Conservation (phyloP, 2,888 invertebrate genomes). For the Amiota mariae region DNA sequence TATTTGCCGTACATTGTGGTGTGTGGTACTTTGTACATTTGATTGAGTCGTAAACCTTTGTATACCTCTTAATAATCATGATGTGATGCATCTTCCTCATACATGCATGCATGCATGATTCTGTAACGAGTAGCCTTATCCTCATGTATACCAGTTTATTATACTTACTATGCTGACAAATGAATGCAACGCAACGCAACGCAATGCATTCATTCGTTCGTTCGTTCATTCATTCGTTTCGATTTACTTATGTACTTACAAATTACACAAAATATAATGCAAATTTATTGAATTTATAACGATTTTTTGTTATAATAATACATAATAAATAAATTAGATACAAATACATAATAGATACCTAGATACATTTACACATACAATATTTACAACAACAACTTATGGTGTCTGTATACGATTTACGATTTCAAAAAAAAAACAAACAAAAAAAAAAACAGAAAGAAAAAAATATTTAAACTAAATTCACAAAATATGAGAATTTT, state of each 20-base stretch:
- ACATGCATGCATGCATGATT: constrained; percentile 55
- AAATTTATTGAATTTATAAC: too few relatives aligned
- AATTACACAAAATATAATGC: too few relatives aligned
- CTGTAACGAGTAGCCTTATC: constrained; percentile 73
- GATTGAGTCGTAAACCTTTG: constrained; percentile 50
- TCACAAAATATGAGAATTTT: too few relatives aligned
- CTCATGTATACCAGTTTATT: constrained; percentile 73
- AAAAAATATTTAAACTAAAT: too few relatives aligned
- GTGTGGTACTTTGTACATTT: not conserved
- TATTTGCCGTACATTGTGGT: constrained; percentile 4
- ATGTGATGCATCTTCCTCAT: not conserved
- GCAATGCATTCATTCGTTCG: too few relatives aligned
- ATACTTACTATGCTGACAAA: not conserved
- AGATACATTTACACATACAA: constrained; percentile 45
- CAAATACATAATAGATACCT: constrained; percentile 42
- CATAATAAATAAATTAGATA: constrained; percentile 31
- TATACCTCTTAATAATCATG: constrained; percentile 51
- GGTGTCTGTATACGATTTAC: constrained; percentile 61
- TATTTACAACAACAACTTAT: constrained; percentile 16
- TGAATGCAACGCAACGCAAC: too few relatives aligned
- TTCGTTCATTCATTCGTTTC: too few relatives aligned
- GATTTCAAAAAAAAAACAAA: constrained; percentile 29
- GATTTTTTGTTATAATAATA: too few relatives aligned
- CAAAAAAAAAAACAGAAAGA: too few relatives aligned
- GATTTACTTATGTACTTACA: too few relatives aligned